Conservation (phyloP, 2,797 vertebrate genomes). For the Alosa sapidissima region DNA sequence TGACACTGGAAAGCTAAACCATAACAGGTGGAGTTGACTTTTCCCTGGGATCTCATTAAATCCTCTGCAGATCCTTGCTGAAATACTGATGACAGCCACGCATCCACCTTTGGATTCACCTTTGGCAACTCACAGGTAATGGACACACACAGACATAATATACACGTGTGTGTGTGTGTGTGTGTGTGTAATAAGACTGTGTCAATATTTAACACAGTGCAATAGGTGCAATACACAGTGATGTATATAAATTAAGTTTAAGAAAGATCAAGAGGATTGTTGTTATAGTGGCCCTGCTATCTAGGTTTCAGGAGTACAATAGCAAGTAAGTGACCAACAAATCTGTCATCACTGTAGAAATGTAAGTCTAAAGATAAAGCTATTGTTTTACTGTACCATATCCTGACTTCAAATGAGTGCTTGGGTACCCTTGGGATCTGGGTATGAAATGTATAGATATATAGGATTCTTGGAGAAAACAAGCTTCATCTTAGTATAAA, state of each 20-base stretch:
- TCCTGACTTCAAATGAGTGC: background rate
- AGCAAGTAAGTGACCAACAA: background rate
- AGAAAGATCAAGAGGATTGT: background rate
- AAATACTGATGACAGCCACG: constrained; percentile 14
- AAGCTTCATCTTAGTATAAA: background rate
- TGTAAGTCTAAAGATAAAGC: background rate
- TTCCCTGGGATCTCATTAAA: constrained; percentile 15
- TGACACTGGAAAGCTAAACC: background rate
- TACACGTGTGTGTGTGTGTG: background rate
- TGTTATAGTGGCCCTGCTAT: background rate
- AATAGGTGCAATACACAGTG: background rate
- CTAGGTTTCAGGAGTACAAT: background rate
- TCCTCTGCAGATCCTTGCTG: background rate
- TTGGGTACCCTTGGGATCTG: background rate
- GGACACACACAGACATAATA: too few species aligned
- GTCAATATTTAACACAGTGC: background rate
- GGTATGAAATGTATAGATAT: background rate
- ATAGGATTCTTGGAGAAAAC: background rate
- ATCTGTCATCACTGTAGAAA: background rate
- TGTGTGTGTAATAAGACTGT: background rate
- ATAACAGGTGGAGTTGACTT: constrained; percentile 14
- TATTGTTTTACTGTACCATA: background rate
- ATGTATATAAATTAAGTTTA: background rate
- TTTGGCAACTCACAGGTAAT: background rate
- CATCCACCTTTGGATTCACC: background rate